Conservation (phyloP, 64 coral and sea anemone genomes). For the Pocillopora verrucosa region DNA sequence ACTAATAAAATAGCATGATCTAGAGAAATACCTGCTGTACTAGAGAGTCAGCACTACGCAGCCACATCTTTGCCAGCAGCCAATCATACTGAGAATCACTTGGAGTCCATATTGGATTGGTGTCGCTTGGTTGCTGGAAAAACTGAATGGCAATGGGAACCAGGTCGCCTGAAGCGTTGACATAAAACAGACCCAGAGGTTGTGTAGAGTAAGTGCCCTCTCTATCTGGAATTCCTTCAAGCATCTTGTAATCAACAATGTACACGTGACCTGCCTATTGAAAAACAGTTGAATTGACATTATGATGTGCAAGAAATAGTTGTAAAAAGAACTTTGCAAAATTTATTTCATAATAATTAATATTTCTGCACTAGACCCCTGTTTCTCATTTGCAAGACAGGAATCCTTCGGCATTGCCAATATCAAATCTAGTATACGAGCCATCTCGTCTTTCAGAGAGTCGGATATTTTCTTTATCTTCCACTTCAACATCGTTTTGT, state of each 20-base stretch:
- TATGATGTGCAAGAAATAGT: background rate
- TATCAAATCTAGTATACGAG: too few species aligned
- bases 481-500: too few species aligned
- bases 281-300: background rate
- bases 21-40: slow-evolving; percentile 58
- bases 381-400: too few species aligned
- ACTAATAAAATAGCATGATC: too few species aligned
- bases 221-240: slow-evolving; percentile 52
- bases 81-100: slow-evolving; percentile 70
- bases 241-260: slow-evolving; percentile 57
- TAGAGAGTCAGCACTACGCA: slow-evolving; percentile 66
- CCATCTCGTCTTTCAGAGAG: too few species aligned
- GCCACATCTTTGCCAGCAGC: slow-evolving; percentile 85
- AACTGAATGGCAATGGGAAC: slow-evolving; percentile 88
- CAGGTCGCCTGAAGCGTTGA: slow-evolving; percentile 61
- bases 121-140: slow-evolving; percentile 49
- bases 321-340: too few species aligned
- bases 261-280: slow-evolving; percentile 82
- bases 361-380: too few species aligned
- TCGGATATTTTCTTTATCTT: background rate
- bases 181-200: slow-evolving; percentile 70
- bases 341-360: too few species aligned
- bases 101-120: slow-evolving; percentile 93
- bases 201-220: slow-evolving; percentile 49
- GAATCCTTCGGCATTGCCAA: too few species aligned